phyloP scores from a whole-genome alignment of 1,140 invertebrate species.

The Cotesia chilonis region DNA sequence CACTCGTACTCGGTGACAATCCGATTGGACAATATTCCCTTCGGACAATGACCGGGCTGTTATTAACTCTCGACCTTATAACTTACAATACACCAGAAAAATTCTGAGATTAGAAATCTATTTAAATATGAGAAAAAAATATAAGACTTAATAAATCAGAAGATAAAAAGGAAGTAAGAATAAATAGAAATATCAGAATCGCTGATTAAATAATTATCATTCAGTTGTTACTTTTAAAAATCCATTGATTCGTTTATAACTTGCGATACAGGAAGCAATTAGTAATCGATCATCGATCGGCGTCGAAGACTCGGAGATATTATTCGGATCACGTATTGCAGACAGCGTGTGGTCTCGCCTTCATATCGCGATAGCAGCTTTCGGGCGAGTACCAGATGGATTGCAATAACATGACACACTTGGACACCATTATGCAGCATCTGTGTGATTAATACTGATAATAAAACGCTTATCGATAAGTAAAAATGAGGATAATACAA shows the following conservation, averaged over 20 bases:
- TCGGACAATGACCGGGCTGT: neutral
- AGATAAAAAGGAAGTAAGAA: no score
- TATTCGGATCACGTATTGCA: conserved; percentile 26
- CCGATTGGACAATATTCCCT: neutral
- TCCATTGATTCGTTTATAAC: neutral
- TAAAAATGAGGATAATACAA: no score
- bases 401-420: conserved; percentile 8
- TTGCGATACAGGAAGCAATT: conserved; percentile 20
- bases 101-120: no score
- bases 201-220: neutral
- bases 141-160: no score
- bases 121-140: no score
- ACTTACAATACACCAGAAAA: no score
- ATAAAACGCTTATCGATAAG: no score
- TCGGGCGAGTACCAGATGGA: neutral
- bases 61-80: no score
- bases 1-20: neutral
- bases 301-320: conserved; percentile 20
- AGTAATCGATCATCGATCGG: conserved; percentile 15
- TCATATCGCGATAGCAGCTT: conserved; percentile 8
- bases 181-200: neutral
- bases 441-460: no score
- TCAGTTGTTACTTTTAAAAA: neutral
- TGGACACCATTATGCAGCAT: neutral
- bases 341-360: conserved; percentile 27